A percentile compares a stretch with the other conserved stretches of the same genome.
Conservation (phyloP, 2,797 vertebrate species). For the Poecile montanus region DNA sequence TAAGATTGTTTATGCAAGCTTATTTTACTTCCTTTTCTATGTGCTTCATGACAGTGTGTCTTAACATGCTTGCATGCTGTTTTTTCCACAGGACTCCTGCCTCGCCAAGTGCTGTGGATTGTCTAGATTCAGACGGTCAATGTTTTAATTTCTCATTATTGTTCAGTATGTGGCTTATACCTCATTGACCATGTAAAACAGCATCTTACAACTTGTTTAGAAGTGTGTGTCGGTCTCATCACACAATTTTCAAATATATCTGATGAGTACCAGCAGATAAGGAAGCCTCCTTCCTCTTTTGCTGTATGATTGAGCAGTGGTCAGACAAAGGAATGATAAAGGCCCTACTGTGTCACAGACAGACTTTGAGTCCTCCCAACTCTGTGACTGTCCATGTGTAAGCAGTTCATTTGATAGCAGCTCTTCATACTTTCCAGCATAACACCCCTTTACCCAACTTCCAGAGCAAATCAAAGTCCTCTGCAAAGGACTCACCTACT, state of each 20-base stretch:
- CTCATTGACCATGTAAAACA: neutral
- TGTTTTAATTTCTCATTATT: neutral
- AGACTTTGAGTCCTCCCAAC: neutral
- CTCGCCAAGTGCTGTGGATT: neutral
- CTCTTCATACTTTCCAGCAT: neutral
- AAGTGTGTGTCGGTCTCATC: neutral
- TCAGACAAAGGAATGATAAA: neutral
- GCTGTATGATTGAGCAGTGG: neutral
- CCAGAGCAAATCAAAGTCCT: neutral
- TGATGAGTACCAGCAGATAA: neutral
- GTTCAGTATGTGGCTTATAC: neutral
- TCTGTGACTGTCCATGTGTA: neutral
- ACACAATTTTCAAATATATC: neutral
- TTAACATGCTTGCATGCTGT: neutral
- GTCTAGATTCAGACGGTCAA: neutral
- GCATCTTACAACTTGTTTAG: neutral
- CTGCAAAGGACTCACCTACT: neutral
- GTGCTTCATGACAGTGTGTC: neutral
- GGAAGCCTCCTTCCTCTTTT: neutral
- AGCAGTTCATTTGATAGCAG: neutral
- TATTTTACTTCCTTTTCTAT: constrained; percentile 7
- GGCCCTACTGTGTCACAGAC: neutral
- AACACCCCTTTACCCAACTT: neutral
- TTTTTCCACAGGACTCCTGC: neutral
- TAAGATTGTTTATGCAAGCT: neutral